Base-by-base conservation (phyloP, 2,888 invertebrate genomes). In the Drosophila bunnanda region DNA sequence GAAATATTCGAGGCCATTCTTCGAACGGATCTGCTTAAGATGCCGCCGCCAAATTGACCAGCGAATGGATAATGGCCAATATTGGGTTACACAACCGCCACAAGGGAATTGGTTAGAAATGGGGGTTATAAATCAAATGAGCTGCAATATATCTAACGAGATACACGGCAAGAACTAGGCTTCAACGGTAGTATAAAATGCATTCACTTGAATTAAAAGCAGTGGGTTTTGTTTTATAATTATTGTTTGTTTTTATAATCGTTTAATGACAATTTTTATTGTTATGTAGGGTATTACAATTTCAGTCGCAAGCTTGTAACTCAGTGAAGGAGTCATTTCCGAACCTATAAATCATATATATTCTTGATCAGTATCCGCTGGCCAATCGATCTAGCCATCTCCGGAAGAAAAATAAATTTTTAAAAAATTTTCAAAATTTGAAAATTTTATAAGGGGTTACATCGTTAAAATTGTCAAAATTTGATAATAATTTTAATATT, bases 1-100 rank as follows among this genome's bases (percentile, higher is more conserved):
- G 62, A 75, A 53, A 69, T 55, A 76, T 76, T 58, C 34, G 57
- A 20, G 46, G 52, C 60, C 65, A 76, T 76, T 76, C 76, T 76
- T 67, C 64, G 67, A 32, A n/a, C 28, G 60, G 43, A 67, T 61
- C 69, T 56, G 46, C 8, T 72, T 65, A 15, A 58, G 54, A 74
- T 74, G 74, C 74, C 74, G 55, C 56, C 61, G 32, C 39, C 57
- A 12, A 58, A 46, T 46, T 56, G 53, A 30, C 20, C 56, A 50
- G 17, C 34, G 41, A 50, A 58, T 52, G 50, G 50, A 52, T 52
- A 52, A 54, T 50, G 36, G 15, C 36, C 25, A 15, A 60, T 60
- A 56, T 57, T 22, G 41, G 69, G 57, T 75, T 75, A 76, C 57
- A 60, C 60, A 74, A 70, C 46, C 36, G 30, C 39, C 10, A 54